Percentiles rank a stretch among this genome's conserved stretches.
Evolutionary conservation across 2,888 invertebrate species (phyloP).

Genomic region (Atethmia centrago): DNA sequence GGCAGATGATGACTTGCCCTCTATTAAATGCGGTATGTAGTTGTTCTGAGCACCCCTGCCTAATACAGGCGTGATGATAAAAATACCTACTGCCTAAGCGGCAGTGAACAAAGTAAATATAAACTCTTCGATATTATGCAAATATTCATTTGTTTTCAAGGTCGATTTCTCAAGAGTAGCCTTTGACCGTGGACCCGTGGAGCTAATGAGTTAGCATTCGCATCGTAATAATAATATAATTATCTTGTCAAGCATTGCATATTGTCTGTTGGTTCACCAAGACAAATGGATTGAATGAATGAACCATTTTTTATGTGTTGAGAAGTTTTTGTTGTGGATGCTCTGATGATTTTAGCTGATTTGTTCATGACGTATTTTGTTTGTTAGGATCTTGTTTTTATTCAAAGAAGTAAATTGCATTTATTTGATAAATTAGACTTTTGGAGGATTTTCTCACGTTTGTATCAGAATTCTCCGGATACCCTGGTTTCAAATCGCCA

Average conservation of each 20-base stretch:
- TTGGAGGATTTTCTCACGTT: too few species aligned
- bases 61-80: background rate
- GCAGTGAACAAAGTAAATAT: background rate
- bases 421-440: background rate
- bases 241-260: slow-evolving; percentile 49
- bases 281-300: slow-evolving; percentile 28
- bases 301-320: slow-evolving; percentile 9
- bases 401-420: background rate
- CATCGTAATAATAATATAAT: slow-evolving; percentile 45
- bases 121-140: slow-evolving; percentile 15
- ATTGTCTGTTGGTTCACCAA: slow-evolving; percentile 6
- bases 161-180: slow-evolving; percentile 43
- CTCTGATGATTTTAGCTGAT: background rate
- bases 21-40: background rate
- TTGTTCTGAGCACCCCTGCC: background rate
- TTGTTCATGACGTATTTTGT: background rate
- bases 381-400: background rate
- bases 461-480: background rate
- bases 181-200: slow-evolving; percentile 40
- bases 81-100: background rate
- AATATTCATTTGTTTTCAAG: slow-evolving; percentile 33
- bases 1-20: too few species aligned
- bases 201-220: slow-evolving; percentile 39
- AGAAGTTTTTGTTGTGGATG: slow-evolving; percentile 12
- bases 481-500: background rate